Evolutionary conservation across 2,113 vertebrate species (phyloP).

Genomic region (Rissa tridactyla): DNA sequence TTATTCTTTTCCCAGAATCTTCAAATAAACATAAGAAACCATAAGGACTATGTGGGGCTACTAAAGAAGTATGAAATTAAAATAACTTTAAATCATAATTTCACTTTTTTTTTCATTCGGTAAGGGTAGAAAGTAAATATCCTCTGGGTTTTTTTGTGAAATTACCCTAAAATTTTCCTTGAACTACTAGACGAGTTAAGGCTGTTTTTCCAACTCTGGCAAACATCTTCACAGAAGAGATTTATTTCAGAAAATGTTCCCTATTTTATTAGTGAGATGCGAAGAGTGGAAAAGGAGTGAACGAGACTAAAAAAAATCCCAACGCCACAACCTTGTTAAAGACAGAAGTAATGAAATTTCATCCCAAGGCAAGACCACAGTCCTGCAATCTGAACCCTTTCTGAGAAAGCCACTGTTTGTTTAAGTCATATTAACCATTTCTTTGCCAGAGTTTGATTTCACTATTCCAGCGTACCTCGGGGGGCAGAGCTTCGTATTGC

Average conservation of each 20-base stretch:
- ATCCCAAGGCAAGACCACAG: not conserved
- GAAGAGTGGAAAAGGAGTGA: constrained; percentile 8
- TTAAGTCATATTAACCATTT: constrained; percentile 6
- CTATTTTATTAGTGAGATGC: constrained; percentile 1
- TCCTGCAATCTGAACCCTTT: not conserved
- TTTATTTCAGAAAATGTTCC: constrained; percentile 34
- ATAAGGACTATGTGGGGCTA: not conserved
- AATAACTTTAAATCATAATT: not conserved
- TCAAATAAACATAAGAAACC: not conserved
- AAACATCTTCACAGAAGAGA: not conserved
- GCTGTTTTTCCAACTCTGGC: not conserved
- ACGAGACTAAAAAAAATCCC: not conserved
- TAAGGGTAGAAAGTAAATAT: not conserved
- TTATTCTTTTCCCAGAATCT: not conserved
- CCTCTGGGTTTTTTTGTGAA: not conserved
- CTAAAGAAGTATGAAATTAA: not conserved
- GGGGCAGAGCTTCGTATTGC: constrained; percentile 82
- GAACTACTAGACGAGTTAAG: not conserved
- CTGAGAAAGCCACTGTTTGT: not conserved
- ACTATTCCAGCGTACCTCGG: constrained; percentile 75
- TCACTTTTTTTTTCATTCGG: not conserved
- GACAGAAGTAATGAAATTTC: constrained; percentile 21
- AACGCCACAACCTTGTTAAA: constrained; percentile 2
- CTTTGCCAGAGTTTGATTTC: not conserved
- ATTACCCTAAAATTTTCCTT: not conserved